These are phyloP conservation scores for Brenthis daphne DNA, from an alignment of 2,888 invertebrate species.

Conservation along the genomic window DNA sequence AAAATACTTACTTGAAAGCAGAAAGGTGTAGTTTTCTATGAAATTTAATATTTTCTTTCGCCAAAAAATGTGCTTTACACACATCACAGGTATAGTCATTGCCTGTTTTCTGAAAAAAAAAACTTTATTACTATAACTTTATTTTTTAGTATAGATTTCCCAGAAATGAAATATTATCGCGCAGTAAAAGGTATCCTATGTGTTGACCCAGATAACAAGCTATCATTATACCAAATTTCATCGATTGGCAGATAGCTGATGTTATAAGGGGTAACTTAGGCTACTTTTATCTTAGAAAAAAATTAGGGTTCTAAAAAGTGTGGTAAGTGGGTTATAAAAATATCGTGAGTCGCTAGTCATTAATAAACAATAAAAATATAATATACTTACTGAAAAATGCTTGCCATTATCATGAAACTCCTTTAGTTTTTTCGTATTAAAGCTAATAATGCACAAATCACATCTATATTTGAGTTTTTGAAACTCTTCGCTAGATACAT, in stretches of 20 bases:
- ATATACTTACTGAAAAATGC: constrained; percentile 55
- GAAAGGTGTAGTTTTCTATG: constrained; percentile 56
- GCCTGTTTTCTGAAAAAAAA: constrained; percentile 54
- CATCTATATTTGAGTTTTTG: constrained; percentile 56
- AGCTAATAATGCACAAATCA: constrained; percentile 55
- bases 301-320: too few relatives aligned
- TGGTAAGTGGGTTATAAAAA: too few relatives aligned
- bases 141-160: too few relatives aligned
- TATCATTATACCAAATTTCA: too few relatives aligned
- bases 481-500: constrained; percentile 56
- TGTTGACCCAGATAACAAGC: too few relatives aligned
- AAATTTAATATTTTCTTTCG: constrained; percentile 54
- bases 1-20: constrained; percentile 47
- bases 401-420: constrained; percentile 58
- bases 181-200: too few relatives aligned
- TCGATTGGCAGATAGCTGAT: too few relatives aligned
- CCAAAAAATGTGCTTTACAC: constrained; percentile 61
- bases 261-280: too few relatives aligned
- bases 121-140: neutral
- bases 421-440: constrained; percentile 60
- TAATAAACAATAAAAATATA: neutral
- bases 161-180: too few relatives aligned
- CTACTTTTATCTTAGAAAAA: too few relatives aligned
- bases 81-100: constrained; percentile 60
- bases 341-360: too few relatives aligned